Conservation (phyloP, 2,797 vertebrate genomes). For the Anolis apletophallus region DNA sequence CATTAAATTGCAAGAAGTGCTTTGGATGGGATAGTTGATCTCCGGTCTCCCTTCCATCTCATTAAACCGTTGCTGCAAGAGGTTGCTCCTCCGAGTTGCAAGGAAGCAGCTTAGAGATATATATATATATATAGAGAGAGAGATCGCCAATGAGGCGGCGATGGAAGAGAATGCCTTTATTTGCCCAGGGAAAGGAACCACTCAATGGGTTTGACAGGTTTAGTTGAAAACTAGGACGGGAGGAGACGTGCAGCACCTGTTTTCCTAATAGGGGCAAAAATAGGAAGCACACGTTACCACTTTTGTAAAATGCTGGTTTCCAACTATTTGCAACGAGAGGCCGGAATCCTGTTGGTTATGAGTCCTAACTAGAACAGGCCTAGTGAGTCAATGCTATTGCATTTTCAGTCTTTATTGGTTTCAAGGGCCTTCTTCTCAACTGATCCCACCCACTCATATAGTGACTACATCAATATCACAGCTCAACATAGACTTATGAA, state of each 20-base stretch:
- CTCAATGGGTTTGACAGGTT: not conserved
- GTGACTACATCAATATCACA: too few species aligned
- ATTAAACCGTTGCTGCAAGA: constrained; percentile 2
- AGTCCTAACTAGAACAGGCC: too few species aligned
- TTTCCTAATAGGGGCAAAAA: not conserved
- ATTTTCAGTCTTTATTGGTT: too few species aligned
- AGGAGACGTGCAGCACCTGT: not conserved
- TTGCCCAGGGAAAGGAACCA: too few species aligned
- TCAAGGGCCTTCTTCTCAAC: too few species aligned
- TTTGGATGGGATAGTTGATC: not conserved
- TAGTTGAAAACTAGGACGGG: not conserved
- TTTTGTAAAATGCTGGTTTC: not conserved
- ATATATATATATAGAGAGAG: not conserved
- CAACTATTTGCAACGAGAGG: too few species aligned
- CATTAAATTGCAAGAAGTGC: constrained; percentile 16
- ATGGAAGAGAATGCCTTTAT: too few species aligned
- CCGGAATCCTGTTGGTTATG: not conserved
- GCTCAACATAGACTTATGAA: too few species aligned
- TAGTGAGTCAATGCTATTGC: too few species aligned
- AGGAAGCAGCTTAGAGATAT: not conserved
- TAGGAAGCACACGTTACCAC: not conserved
- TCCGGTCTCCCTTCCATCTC: not conserved
- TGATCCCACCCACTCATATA: too few species aligned
- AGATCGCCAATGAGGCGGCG: too few species aligned
- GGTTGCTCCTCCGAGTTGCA: not conserved